Percentiles rank a stretch among this genome's conserved stretches.
Conservation (phyloP, 53 echinoderm and acorn worm genomes). For the Hippasteria phrygiana region DNA sequence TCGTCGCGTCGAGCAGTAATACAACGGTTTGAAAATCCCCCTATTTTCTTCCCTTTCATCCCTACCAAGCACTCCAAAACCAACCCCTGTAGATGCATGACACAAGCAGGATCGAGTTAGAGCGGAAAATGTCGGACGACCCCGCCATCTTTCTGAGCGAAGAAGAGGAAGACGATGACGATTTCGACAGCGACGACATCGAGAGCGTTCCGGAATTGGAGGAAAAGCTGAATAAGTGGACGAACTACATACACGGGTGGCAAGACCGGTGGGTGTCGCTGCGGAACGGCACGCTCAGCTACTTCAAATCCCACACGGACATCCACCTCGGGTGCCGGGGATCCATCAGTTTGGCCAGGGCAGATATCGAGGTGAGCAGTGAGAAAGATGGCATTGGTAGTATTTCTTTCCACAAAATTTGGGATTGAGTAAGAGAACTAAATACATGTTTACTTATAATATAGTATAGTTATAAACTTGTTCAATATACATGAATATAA, state of each 20-base stretch:
- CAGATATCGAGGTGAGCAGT: conserved; percentile 84
- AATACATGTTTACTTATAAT: too few species aligned
- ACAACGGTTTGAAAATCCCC: not conserved
- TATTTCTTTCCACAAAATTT: too few species aligned
- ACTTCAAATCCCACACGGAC: conserved; percentile 89
- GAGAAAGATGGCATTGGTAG: not conserved
- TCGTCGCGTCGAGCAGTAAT: not conserved
- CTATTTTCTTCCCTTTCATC: not conserved
- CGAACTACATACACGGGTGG: conserved; percentile 98
- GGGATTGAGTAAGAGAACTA: too few species aligned
- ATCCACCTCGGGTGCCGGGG: conserved; percentile 93
- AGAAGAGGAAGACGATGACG: conserved; percentile 83
- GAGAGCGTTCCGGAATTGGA: conserved; percentile 80
- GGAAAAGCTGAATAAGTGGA: conserved; percentile 96
- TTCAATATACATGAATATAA: too few species aligned
- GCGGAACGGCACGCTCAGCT: conserved; percentile 88
- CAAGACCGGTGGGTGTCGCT: conserved; percentile 96
- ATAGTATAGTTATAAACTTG: too few species aligned
- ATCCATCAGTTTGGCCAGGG: conserved; percentile 91
- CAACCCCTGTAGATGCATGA: conserved; percentile 32
- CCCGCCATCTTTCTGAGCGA: conserved; percentile 67
- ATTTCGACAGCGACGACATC: conserved; percentile 77
- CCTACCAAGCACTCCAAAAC: not conserved
- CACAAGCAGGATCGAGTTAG: conserved; percentile 31
- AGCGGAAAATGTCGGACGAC: conserved; percentile 71